A percentile compares a stretch with the other conserved stretches of the same genome.
Conservation (phyloP, 2,888 invertebrate species). For the Clanis bilineata region DNA sequence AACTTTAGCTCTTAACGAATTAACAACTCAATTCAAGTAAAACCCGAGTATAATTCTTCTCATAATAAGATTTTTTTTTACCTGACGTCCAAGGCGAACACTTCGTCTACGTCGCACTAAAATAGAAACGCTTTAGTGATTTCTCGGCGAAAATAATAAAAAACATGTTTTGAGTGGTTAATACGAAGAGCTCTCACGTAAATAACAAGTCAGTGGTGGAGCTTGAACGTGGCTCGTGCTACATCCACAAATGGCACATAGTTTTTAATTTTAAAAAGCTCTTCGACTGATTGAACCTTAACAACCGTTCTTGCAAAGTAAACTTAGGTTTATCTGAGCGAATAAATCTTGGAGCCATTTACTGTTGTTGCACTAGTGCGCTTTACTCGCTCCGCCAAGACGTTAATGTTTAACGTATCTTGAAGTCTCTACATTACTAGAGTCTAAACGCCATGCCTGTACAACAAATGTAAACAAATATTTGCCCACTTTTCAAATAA, state of each 20-base stretch:
- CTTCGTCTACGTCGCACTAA: constrained; percentile 21
- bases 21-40: background rate
- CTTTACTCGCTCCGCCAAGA: constrained; percentile 9
- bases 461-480: no score
- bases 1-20: background rate
- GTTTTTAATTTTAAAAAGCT: constrained; percentile 65
- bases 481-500: no score
- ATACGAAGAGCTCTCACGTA: constrained; percentile 49
- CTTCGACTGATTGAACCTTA: constrained; percentile 56
- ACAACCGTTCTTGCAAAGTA: constrained; percentile 39
- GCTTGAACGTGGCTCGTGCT: constrained; percentile 38
- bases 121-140: constrained; percentile 35
- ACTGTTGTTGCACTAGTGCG: constrained; percentile 14
- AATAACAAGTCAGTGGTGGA: constrained; percentile 54
- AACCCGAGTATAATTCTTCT: background rate
- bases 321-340: constrained; percentile 41
- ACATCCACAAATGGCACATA: constrained; percentile 51
- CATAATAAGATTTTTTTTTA: background rate
- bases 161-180: constrained; percentile 33
- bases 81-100: background rate
- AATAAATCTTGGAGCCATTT: constrained; percentile 46
- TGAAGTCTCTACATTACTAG: background rate
- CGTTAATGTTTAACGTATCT: constrained; percentile 6
- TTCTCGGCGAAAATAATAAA: constrained; percentile 43
- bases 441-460: no score